Evolutionary conservation across 2,888 invertebrate genomes (phyloP), one percentile per base, ranked within the genome.

Genomic region (Tupiocoris notatus): DNA sequence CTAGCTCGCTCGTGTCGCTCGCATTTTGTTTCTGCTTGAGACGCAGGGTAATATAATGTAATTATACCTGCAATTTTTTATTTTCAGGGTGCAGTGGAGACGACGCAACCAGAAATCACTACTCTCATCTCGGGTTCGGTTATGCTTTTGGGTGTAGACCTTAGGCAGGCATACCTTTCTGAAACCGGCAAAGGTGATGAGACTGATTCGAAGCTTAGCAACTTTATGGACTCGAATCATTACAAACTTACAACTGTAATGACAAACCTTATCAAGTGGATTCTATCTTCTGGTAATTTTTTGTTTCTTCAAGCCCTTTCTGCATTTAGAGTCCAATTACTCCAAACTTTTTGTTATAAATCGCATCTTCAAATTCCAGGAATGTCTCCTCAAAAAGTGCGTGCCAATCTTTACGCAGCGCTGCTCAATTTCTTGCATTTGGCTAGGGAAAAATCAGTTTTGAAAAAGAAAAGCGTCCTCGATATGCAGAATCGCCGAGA

Each of bases 331-430:
- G 7, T 7, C 16, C 54, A 54, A 9, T 54, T 9, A 9, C 16
- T 7, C 7, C n/a, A n/a, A n/a, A n/a, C n/a, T n/a, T n/a, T n/a
- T n/a, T n/a, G 61, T 12, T 59, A 16, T 7, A 17, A 12, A 59
- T 59, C 17, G 16, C 71, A 63, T 77, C 64, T 3, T 54, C 7
- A 54, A 9, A 1, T 80, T 80, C 2, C 80, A 59, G 92, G 92
- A 70, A 91, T 91, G 0, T 89, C 91, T 0, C 91, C 92, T 0
- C 95, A 95, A 82, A 92, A 93, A 82, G 89, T 95, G 77, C 85
- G 95, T 61, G 92, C 94, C 0, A 94, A 96, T 83, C 84, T 96
- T 16, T 96, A 96, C 82, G 93, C 93, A 0, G 90, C 94, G 0
- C 83, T 96, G 18, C 84, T 95, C 0, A 93, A 93, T 80, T 92